Evolutionary conservation across 2,888 invertebrate genomes (phyloP), one percentile per base, ranked within the genome.

Genomic region (Leptarthrus brevirostris): DNA sequence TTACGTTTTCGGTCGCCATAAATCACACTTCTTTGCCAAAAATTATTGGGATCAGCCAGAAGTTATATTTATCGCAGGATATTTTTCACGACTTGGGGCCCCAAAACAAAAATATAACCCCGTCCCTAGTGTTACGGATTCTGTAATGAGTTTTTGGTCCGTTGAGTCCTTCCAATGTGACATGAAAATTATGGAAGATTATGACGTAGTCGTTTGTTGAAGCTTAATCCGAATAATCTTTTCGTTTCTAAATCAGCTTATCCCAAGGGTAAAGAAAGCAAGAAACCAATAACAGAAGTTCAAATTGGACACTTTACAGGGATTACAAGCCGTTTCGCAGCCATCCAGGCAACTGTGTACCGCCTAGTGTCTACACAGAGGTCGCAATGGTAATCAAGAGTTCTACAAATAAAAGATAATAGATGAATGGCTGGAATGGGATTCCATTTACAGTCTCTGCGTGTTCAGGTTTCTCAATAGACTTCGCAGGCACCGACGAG

Each of bases 161-260:
- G 49, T 69, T 69, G 52, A 69, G 69, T 69, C 69, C 26, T 20
- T 30, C 30, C 26, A 30, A n/a, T 69, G 52, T 52, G 52, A 34
- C 52, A 30, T 24, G 52, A 69, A 52, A 69, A 26, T 69, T 52
- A 69, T 52, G 36, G 52, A 34, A 52, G 52, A 34, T 69, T 34
- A 49, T 44, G 49, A 22, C 16, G 18, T 52, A n/a, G 30, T 34
- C 69, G 12, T 54, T n/a, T 69, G 40, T 34, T 69, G 69, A 44
- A 53, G 40, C 52, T 24, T 74, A 71, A 74, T 74, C 71, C 74
- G 22, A 34, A 36, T 71, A 71, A 74, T 71, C 74, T 74, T 61
- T 70, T 71, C 64, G 52, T 71, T 58, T 56, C 61, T 56, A 70
- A 61, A 61, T 56, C 74, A 16, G 61, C 71, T 74, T 71, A 74